Base-by-base conservation (phyloP, 2,113 vertebrate genomes). In the Scomber colias region DNA sequence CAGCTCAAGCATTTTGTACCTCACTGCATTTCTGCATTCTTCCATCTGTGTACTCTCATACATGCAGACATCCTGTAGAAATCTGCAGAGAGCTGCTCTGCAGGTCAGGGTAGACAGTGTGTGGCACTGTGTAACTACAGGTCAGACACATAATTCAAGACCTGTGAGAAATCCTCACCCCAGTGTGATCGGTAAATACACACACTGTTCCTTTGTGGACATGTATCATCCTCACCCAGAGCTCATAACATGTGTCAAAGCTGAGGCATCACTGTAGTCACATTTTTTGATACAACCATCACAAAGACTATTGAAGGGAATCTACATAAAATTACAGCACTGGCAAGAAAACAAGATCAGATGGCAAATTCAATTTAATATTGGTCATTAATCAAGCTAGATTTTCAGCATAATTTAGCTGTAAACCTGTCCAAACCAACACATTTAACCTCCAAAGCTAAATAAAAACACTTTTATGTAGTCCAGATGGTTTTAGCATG, bases 1-100 rank as follows among this genome's bases (percentile, higher is more conserved):
- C 15, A 1, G 30, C 46, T 53, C 19, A 27, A 40, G 17, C 35
- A 13, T 44, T 56, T 71, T 51, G 7, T 19, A 49, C 17, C 16
- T 62, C 31, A 30, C 16, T 16, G 44, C 45, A 54, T 14, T 45
- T 45, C 14, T 21, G n/a, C 35, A 40, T 62, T 59, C 71, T 31
- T 63, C 44, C 60, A 68, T 40, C 30, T 77, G 71, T 24, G 12
- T 61, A n/a, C 19, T 12, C 15, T 48, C 31, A 48, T 17, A 31
- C n/a, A 51, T 45, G 50, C 45, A 56, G 44, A 66, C 62, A 45
- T 55, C 50, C 60, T 56, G 71, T 49, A 61, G 27, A 73, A 21
- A 57, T 49, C 57, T 40, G 35, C 66, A 83, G 3, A 73, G 54
- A 69, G 70, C 54, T 73, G 57, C 14, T 75, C 49, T 35, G 17